These are phyloP conservation scores for Valencia hispanica DNA, from an alignment of 2,797 vertebrate genomes.

Conservation along the genomic window DNA sequence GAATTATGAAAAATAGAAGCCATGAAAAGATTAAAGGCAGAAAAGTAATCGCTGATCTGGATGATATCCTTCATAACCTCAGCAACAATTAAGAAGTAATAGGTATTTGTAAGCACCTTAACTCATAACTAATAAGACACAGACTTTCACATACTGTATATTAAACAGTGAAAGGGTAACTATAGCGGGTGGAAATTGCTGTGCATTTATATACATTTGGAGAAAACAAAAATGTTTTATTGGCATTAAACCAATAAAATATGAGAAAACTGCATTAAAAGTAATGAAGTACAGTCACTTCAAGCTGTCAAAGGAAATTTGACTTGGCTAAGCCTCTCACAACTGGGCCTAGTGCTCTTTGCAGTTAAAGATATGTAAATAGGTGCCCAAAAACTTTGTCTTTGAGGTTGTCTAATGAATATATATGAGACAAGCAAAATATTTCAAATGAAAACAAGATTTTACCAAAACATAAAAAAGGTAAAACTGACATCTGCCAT, in stretches of 20 bases:
- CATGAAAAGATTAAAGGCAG: conserved; percentile 23
- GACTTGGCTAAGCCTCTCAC: neutral
- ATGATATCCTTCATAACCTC: conserved; percentile 27
- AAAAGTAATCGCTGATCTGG: conserved; percentile 18
- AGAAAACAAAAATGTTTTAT: neutral
- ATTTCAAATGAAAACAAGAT: neutral
- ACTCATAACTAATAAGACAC: neutral
- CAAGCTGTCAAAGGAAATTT: neutral
- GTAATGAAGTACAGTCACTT: neutral
- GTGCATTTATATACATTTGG: neutral
- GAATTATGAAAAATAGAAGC: conserved; percentile 46
- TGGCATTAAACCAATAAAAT: no score
- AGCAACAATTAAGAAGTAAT: conserved; percentile 9
- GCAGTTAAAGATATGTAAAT: neutral
- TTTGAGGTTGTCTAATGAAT: neutral
- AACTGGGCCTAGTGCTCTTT: neutral
- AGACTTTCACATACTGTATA: neutral
- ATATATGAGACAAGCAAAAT: neutral
- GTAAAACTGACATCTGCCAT: no score
- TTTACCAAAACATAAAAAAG: no score
- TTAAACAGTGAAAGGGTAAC: neutral
- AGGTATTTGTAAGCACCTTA: neutral
- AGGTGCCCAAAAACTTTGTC: neutral
- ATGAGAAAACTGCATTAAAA: neutral
- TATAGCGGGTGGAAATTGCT: neutral